Evolutionary conservation across 2,888 invertebrate genomes (phyloP), one percentile per base, ranked within the genome.

Genomic region (Drosophila peninsularis): DNA sequence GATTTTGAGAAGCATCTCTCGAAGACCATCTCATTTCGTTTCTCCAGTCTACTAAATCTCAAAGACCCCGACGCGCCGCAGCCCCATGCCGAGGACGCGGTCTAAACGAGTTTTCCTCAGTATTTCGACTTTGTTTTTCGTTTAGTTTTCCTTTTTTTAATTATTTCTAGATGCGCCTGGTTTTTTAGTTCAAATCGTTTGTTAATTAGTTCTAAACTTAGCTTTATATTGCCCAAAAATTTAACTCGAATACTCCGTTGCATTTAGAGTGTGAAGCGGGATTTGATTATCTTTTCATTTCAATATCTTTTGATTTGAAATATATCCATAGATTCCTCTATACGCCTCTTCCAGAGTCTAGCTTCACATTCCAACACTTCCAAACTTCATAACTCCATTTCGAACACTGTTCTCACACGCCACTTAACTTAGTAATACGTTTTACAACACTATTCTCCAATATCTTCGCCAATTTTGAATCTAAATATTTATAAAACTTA

Each of bases 11-110:
- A 92, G 67, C 90, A 91, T 72, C 71, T 92, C 30, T 92, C 92
- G 32, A 92, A 92, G 71, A 91, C 91, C 57, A 92, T 92, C 65
- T 91, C 92, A 44, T 92, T 92, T 77, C 84, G 91, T 19, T 92
- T 92, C 78, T 92, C 92, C 41, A 92, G 92, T 71, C 80, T 92
- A 63, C 81, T 92, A 30, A 92, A 92, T 87, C 84, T 92, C 49
- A 92, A 90, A 57, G 92, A 92, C 52, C 88, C 85, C 14, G 81
- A 90, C 7, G 6, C 62, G 0, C 14, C 50, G 1, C 62, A 65
- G 7, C 30, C n/a, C 4, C 84, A 65, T 57, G 75, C 55, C 19
- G 78, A 63, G 62, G 75, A 75, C 72, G 86, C 75, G n/a, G 88
- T 85, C 44, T 83, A 71, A 39, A 1, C 4, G 21, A 32, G 30